These are phyloP conservation scores for Dolomedes plantarius DNA, from an alignment of 2,888 invertebrate species.

Conservation along the genomic window DNA sequence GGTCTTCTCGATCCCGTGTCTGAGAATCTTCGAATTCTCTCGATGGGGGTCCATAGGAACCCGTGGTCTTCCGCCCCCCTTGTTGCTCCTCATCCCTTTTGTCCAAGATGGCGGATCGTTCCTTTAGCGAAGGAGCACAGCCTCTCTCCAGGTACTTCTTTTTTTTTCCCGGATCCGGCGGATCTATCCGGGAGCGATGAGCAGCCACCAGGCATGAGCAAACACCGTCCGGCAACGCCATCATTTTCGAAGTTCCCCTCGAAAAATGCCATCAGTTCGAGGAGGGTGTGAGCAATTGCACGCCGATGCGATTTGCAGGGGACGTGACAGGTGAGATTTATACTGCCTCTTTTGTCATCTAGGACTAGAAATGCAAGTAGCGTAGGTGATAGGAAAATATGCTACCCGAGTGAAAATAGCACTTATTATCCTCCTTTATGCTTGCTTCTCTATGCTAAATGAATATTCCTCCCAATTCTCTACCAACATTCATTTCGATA, in stretches of 20 bases:
- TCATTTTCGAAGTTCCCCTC: not conserved
- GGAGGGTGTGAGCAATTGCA: no score
- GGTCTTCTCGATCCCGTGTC: constrained; percentile 24
- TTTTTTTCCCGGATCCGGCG: not conserved
- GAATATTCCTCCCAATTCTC: no score
- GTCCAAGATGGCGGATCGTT: constrained; percentile 64
- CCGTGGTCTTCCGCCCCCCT: not conserved
- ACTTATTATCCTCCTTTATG: no score
- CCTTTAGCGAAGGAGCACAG: constrained; percentile 20
- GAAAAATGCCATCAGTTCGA: no score
- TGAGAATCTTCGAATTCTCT: not conserved
- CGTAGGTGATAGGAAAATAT: no score
- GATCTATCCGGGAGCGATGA: not conserved
- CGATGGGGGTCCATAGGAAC: not conserved
- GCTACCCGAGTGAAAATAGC: no score
- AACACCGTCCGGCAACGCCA: not conserved
- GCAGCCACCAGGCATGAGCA: not conserved
- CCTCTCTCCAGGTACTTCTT: not conserved
- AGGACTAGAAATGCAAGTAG: no score
- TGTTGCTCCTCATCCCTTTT: constrained; percentile 15
- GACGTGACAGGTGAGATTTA: not conserved
- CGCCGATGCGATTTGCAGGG: not conserved
- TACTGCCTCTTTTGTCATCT: no score
- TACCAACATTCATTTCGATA: no score
- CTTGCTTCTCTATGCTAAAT: no score